Percentiles rank a stretch among this genome's conserved stretches.
phyloP scores from a whole-genome alignment of 2,888 invertebrate genomes.

The Priocnemis perturbator region DNA sequence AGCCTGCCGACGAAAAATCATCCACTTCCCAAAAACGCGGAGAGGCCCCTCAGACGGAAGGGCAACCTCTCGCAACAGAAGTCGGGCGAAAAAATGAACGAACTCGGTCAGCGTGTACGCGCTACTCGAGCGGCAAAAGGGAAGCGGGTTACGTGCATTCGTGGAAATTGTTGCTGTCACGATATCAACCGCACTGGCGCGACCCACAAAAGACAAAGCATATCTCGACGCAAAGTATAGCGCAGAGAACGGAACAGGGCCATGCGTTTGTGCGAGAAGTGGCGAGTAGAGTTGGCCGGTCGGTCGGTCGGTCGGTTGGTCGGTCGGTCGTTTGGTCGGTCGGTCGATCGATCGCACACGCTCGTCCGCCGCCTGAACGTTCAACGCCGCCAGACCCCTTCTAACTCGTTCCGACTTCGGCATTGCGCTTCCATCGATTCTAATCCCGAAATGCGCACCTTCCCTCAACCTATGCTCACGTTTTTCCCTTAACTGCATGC shows the following conservation, averaged over 20 bases:
- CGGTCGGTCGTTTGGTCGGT: no score
- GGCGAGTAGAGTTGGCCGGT: constrained; percentile 31
- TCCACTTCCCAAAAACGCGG: no score
- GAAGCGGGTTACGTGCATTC: constrained; percentile 13
- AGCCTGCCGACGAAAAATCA: no score
- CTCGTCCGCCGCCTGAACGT: constrained; percentile 46
- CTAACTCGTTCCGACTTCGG: constrained; percentile 19
- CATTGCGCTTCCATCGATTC: constrained; percentile 36
- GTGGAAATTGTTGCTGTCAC: constrained; percentile 45
- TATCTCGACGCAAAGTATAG: constrained; percentile 48
- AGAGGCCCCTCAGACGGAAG: no score
- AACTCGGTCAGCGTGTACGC: no score
- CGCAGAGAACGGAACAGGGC: constrained; percentile 53
- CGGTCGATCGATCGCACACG: constrained; percentile 52
- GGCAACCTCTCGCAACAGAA: no score
- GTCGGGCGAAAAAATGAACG: no score
- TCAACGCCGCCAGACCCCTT: neutral
- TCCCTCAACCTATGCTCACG: constrained; percentile 34
- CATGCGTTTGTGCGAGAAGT: constrained; percentile 55
- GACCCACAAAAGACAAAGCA: constrained; percentile 57
- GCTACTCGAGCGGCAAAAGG: neutral
- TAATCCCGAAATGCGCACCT: constrained; percentile 36
- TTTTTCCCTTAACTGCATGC: no score
- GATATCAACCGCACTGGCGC: constrained; percentile 45
- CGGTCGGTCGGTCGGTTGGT: no score